Evolutionary conservation across 2,113 vertebrate genomes (phyloP).

Genomic region (Oreochromis aureus): DNA sequence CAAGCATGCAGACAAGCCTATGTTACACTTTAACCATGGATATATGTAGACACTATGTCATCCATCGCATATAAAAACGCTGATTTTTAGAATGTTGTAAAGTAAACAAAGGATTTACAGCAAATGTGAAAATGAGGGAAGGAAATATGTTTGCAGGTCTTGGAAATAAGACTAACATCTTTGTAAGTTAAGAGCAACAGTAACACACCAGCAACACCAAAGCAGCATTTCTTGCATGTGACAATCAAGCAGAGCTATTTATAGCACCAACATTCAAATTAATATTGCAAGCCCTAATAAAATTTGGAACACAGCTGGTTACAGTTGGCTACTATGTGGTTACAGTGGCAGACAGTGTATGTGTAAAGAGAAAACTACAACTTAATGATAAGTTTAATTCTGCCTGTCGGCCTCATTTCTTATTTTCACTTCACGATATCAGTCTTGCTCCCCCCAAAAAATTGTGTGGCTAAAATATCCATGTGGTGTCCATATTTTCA

Average conservation of each 20-base stretch:
- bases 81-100: neutral
- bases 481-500: neutral
- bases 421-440: neutral
- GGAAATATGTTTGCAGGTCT: neutral
- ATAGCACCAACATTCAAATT: neutral
- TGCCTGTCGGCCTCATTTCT: neutral
- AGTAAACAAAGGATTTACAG: neutral
- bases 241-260: neutral
- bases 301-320: neutral
- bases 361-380: neutral
- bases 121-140: neutral
- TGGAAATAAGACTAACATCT: neutral
- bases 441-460: neutral
- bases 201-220: neutral
- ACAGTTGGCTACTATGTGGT: neutral
- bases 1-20: neutral
- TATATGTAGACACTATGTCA: neutral
- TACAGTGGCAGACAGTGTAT: neutral
- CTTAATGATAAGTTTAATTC: neutral
- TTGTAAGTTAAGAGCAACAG: neutral
- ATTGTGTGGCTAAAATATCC: neutral
- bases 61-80: neutral
- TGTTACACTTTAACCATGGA: neutral
- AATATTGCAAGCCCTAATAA: neutral
- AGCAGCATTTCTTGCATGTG: neutral